Evolutionary conservation across 2,888 invertebrate genomes (phyloP).

Genomic region (Drosophila crucigera): DNA sequence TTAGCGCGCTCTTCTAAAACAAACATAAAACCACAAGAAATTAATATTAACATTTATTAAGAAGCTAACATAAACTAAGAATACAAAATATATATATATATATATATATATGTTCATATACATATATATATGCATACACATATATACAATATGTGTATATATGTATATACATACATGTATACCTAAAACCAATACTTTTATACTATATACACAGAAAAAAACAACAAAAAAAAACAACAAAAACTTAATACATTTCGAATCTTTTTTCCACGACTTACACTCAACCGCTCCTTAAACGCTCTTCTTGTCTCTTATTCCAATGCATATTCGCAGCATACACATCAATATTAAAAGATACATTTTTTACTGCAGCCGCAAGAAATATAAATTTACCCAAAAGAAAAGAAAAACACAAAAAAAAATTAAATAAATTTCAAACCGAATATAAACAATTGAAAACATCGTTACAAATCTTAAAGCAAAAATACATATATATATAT

Average conservation of each 20-base stretch:
- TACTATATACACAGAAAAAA: slow-evolving; percentile 66
- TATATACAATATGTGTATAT: background rate
- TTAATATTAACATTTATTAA: slow-evolving; percentile 50
- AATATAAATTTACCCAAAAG: slow-evolving; percentile 41
- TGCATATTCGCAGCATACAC: slow-evolving; percentile 37
- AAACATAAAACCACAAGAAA: slow-evolving; percentile 26
- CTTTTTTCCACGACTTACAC: slow-evolving; percentile 49
- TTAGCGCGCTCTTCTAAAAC: slow-evolving; percentile 67
- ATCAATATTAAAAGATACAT: slow-evolving; percentile 65
- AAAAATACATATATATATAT: background rate
- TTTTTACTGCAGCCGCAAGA: slow-evolving; percentile 67
- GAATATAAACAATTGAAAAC: slow-evolving; percentile 9
- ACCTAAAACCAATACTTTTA: slow-evolving; percentile 66
- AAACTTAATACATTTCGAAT: slow-evolving; percentile 37
- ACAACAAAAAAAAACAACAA: slow-evolving; percentile 10
- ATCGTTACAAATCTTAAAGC: slow-evolving; percentile 21
- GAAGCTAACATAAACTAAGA: slow-evolving; percentile 66
- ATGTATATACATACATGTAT: slow-evolving; percentile 18
- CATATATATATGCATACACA: background rate
- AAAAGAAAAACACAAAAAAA: slow-evolving; percentile 12
- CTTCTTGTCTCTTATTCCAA: slow-evolving; percentile 43
- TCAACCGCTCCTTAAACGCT: slow-evolving; percentile 33
- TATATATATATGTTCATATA: background rate
- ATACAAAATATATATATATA: slow-evolving; percentile 42
- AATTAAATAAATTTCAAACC: slow-evolving; percentile 16